Evolutionary conservation across 2,888 invertebrate genomes (phyloP).

Genomic region (Agrotis clavis): DNA sequence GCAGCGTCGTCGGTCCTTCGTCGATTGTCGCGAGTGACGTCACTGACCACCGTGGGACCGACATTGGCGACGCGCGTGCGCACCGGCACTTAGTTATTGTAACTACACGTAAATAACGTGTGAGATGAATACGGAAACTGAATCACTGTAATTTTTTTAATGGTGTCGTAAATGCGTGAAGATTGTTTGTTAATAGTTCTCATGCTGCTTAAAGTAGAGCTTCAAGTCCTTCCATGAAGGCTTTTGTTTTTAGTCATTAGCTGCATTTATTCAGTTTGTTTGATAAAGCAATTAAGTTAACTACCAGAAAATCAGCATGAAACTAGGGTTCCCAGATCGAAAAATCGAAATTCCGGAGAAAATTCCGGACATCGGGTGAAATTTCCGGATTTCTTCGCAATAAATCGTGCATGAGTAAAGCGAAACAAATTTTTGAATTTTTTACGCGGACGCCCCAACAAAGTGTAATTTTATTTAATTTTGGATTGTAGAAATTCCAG

Average conservation of each 20-base stretch:
- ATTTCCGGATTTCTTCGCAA: too few species aligned
- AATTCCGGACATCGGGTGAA: too few species aligned
- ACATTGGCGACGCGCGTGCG: constrained; percentile 78
- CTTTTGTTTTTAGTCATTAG: not conserved
- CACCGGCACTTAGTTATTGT: constrained; percentile 58
- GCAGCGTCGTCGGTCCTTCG: constrained; percentile 71
- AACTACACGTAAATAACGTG: constrained; percentile 53
- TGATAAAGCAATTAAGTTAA: too few species aligned
- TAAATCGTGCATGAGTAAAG: too few species aligned
- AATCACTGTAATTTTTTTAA: constrained; percentile 39
- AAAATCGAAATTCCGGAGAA: too few species aligned
- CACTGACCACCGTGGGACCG: constrained; percentile 84
- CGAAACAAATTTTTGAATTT: too few species aligned
- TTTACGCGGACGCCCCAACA: too few species aligned
- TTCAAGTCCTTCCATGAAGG: not conserved
- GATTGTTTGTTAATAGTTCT: constrained; percentile 12
- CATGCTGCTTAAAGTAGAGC: not conserved
- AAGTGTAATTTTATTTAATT: too few species aligned
- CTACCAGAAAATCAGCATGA: too few species aligned
- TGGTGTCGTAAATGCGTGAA: constrained; percentile 21
- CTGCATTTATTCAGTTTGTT: too few species aligned
- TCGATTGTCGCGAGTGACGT: constrained; percentile 73
- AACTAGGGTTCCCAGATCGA: too few species aligned
- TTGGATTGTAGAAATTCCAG: too few species aligned
- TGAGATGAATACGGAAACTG: constrained; percentile 57